These are phyloP conservation scores for Lophura nycthemera DNA, from an alignment of 2,113 vertebrate genomes.

Conservation along the genomic window DNA sequence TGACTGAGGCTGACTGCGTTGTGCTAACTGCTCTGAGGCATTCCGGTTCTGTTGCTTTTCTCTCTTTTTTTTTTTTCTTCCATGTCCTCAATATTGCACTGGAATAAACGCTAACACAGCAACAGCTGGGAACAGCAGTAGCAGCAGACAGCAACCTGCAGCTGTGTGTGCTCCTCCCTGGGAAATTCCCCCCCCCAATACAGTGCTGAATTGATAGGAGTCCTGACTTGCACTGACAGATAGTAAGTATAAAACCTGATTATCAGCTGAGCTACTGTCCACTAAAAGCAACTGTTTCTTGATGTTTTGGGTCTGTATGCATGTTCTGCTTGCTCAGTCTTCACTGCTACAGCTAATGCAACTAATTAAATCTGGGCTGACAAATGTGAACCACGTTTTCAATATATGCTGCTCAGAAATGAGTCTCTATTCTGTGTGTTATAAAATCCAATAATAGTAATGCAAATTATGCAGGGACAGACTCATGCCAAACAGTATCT, in stretches of 20 bases:
- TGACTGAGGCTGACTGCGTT: neutral
- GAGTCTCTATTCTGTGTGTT: neutral
- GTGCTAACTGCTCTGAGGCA: neutral
- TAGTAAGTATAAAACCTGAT: neutral
- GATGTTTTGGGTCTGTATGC: neutral
- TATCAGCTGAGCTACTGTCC: neutral
- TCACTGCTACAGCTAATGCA: neutral
- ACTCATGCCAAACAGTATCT: slow-evolving; percentile 33
- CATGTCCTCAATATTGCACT: neutral
- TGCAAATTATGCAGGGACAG: slow-evolving; percentile 31
- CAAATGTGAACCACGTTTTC: slow-evolving; percentile 40
- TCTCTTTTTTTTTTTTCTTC: neutral
- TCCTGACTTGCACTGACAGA: neutral
- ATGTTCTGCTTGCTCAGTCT: neutral
- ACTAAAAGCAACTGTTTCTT: slow-evolving; percentile 11
- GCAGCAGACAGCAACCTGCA: neutral
- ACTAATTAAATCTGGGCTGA: neutral
- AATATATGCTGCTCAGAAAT: neutral
- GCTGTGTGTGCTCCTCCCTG: neutral
- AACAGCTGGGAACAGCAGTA: slow-evolving; percentile 43
- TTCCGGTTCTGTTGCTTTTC: neutral
- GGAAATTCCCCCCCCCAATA: neutral
- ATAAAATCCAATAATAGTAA: slow-evolving; percentile 28
- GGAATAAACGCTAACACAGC: neutral
- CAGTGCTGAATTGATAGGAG: neutral